Evolutionary conservation across 2,113 vertebrate species (phyloP), one percentile per base, ranked within the genome.

Genomic region (Podarcis cretensis): DNA sequence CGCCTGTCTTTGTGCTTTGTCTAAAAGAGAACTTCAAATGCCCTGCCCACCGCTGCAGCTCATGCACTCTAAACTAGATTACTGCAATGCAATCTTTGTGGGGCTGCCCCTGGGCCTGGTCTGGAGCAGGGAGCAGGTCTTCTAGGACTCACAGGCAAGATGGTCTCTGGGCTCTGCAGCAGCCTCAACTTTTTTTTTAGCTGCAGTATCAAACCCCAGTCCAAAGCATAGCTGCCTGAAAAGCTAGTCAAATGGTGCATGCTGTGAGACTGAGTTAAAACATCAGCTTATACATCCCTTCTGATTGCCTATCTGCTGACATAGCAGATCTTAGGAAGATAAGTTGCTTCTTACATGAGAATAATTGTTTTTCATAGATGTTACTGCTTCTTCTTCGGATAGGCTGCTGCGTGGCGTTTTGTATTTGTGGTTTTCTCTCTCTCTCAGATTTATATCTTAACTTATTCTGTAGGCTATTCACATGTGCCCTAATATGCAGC

Each of bases 281-380:
- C 37, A n/a, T 73, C n/a, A 25, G 48, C 9, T 5, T 25, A 21
- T 37, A 75, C 30, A 35, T 63, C 9, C 16, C 25, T 77, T 65
- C 35, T 48, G 40, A 77, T 57, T 30, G n/a, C 63, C 43, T 68
- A 68, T 48, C 43, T 78, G 85, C 75, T 86, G 85, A 86, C 12
- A 30, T n/a, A 78, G 59, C 75, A 78, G 32, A 86, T 43, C 57
- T 86, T 86, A 93, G 63, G 27, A 40, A 78, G 79, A 93, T 85
- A 1, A 90, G 87, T 89, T 92, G 76, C 85, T 40, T 87, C 89
- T 90, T 90, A 91, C 75, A 69, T 3, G 90, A 63, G 81, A 89
- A 92, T 0, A 87, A 63, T 37, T 82, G 82, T 80, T 94, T 90
- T 84, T 1, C 78, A 78, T 78, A 91, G 63, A 91, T 5, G 10